Evolutionary conservation across 2,113 vertebrate genomes (phyloP), one percentile per base, ranked within the genome.

Genomic region (Heloderma charlesbogerti): DNA sequence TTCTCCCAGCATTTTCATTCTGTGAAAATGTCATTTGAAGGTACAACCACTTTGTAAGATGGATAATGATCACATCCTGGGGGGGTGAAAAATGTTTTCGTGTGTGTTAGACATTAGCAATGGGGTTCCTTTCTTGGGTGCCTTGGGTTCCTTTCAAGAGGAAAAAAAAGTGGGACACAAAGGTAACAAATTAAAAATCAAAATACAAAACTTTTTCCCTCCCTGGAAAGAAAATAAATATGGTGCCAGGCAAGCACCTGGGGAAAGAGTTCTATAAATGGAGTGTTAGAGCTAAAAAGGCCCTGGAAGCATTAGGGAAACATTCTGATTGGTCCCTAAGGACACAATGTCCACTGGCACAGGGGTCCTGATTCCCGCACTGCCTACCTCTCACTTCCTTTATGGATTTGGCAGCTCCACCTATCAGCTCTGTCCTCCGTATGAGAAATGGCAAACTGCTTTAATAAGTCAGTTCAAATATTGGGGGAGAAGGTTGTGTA

Each of bases 1-100:
- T 34, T 34, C 3, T 34, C 29, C 29, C 40, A 85, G 45, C 66
- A 67, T 82, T 82, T 16, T 22, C 34, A n/a, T 82, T 82, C 57
- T 60, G 57, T 82, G 80, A 82, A 82, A 57, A 82, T 57, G 57
- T 82, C 57, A 82, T 83, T n/a, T 83, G 37, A 63, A 60, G 63
- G 81, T 40, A 63, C 34, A 60, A 37, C 37, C 20, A 83, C n/a
- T 63, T 83, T 20, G 13, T 63, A 60, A 83, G 25, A 40, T 57
- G n/a, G 9, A 15, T 57, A 83, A 83, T 83, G 81, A 83, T 83
- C 57, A 63, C 54, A 2, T 57, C 20, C 37, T 57, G 37, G 54
- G 6, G 40, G 2, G 54, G 5, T 15, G 27, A 69, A 29, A 25
- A 22, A 25, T 78, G 5, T 45, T 45, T 78, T 22, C 6, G 16